Percentiles rank a stretch among this genome's conserved stretches.
phyloP scores from a whole-genome alignment of 35 echinoderm and acorn worm genomes.

The Ophiothrix spiculata region DNA sequence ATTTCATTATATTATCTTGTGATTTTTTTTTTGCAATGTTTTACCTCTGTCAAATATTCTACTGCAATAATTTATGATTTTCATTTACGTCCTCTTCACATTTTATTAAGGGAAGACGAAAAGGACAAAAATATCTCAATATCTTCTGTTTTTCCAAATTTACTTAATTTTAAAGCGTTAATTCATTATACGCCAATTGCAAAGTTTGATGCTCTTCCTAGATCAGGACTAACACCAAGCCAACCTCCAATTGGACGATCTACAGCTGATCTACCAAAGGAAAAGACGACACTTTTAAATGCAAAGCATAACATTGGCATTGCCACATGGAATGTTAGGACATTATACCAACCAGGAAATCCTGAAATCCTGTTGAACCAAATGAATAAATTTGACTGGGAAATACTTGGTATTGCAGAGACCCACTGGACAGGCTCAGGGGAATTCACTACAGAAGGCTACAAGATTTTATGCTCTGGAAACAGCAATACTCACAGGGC shows the following conservation, averaged over 20 bases:
- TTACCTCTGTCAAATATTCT: too few relatives aligned
- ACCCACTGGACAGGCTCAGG: slow-evolving; percentile 44
- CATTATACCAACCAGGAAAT: slow-evolving; percentile 22
- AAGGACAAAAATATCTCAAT: too few relatives aligned
- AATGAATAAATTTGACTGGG: slow-evolving; percentile 43
- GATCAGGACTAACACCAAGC: slow-evolving; percentile 9
- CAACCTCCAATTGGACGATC: slow-evolving; percentile 21
- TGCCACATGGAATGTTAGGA: slow-evolving; percentile 45
- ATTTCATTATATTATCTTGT: too few relatives aligned
- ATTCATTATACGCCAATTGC: too few relatives aligned
- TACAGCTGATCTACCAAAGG: background rate
- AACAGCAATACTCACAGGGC: slow-evolving; percentile 23
- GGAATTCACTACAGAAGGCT: slow-evolving; percentile 31
- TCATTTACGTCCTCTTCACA: too few relatives aligned
- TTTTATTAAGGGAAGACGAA: too few relatives aligned
- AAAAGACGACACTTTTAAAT: slow-evolving; percentile 4
- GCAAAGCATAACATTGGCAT: slow-evolving; percentile 3
- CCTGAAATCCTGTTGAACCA: slow-evolving; percentile 8
- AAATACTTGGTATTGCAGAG: slow-evolving; percentile 35
- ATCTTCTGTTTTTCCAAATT: too few relatives aligned
- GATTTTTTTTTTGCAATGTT: too few relatives aligned
- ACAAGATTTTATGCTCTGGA: slow-evolving; percentile 38
- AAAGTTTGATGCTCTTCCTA: background rate
- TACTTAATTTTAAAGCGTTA: too few relatives aligned
- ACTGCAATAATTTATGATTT: too few relatives aligned